phyloP scores from a whole-genome alignment of 2,797 vertebrate genomes.

The Myiothlypis coronata region DNA sequence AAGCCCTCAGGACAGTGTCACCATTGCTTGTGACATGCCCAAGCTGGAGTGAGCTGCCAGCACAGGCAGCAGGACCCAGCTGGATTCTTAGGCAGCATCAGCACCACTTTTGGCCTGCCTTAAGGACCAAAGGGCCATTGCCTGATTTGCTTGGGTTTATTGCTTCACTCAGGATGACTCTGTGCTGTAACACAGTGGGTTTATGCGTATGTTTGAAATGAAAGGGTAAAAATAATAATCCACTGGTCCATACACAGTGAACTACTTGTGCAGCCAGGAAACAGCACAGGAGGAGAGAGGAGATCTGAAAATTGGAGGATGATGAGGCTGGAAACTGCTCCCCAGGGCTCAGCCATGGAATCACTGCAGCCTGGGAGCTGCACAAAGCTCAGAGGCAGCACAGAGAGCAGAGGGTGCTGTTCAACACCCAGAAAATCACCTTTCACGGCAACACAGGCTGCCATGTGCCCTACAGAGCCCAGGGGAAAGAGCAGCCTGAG shows the following conservation, averaged over 20 bases:
- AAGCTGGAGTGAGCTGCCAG: not conserved
- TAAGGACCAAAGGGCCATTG: not conserved
- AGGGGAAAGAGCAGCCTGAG: not conserved
- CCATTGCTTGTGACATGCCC: not conserved
- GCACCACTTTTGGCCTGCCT: not conserved
- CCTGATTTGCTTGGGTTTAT: not conserved
- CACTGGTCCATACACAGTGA: rapidly evolving
- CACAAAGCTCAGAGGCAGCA: not conserved
- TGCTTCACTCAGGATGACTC: not conserved
- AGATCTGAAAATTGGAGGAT: not conserved
- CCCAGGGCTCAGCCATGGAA: not conserved
- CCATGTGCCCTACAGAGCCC: not conserved
- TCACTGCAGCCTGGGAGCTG: not conserved
- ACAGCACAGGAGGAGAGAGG: not conserved
- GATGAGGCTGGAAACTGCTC: not conserved
- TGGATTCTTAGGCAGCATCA: not conserved
- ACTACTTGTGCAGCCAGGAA: not conserved
- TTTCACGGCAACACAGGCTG: not conserved
- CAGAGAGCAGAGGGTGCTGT: not conserved
- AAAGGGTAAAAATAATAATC: not conserved
- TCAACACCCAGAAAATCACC: not conserved
- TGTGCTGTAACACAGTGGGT: not conserved
- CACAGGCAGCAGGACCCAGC: not conserved
- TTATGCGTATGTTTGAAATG: not conserved
- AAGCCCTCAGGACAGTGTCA: not conserved